Evolutionary conservation across 2,113 vertebrate species (phyloP).

Genomic region (Ibidorhyncha struthersii): DNA sequence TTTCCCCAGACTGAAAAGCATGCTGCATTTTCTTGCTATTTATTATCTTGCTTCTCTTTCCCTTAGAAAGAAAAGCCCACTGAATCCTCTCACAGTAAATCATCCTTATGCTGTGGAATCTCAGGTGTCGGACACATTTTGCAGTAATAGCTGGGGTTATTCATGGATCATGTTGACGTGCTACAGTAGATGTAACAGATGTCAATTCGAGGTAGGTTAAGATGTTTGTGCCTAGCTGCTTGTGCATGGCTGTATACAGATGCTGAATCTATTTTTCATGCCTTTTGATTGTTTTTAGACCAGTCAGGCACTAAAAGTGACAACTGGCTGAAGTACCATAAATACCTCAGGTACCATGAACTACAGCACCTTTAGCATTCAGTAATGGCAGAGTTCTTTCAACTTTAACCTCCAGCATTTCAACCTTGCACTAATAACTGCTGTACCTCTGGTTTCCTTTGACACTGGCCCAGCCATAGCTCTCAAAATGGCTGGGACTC

Average conservation of each 20-base stretch:
- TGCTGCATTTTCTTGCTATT: background rate
- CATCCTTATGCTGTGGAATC: background rate
- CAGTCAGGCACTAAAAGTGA: background rate
- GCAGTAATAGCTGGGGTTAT: background rate
- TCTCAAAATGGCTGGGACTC: background rate
- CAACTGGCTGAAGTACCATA: background rate
- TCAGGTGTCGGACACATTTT: constrained; percentile 5
- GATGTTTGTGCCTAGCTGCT: background rate
- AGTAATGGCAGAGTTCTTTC: background rate
- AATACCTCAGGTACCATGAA: background rate
- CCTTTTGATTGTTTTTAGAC: background rate
- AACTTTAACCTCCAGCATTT: background rate
- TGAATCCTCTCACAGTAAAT: background rate
- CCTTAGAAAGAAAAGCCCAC: background rate
- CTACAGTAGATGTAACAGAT: background rate
- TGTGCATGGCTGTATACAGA: background rate
- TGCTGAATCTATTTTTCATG: background rate
- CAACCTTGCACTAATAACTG: background rate
- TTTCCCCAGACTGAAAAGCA: background rate
- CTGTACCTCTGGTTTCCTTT: background rate
- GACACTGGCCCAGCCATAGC: background rate
- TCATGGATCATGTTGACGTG: background rate
- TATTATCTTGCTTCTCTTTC: background rate
- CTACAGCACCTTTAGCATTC: background rate
- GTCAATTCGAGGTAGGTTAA: background rate